Evolutionary conservation across 2,888 invertebrate genomes (phyloP).

Genomic region (Megaustenia siamemsis): DNA sequence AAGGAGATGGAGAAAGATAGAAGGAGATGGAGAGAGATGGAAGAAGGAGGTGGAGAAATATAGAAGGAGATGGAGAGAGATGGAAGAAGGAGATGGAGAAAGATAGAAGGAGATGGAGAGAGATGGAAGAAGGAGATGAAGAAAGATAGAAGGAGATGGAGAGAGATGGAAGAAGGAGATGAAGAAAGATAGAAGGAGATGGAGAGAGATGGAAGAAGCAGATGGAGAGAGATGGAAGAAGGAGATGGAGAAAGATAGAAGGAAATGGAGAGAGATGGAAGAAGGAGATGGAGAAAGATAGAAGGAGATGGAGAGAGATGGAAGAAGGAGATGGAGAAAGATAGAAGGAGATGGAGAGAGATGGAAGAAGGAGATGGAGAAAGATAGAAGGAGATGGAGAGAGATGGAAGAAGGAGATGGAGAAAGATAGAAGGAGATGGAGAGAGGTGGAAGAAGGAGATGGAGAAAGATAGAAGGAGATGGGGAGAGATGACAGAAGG

Average conservation of each 20-base stretch:
- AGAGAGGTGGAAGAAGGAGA: background rate
- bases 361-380: background rate
- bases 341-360: background rate
- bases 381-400: background rate
- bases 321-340: background rate
- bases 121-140: background rate
- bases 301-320: background rate
- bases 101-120: background rate
- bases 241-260: background rate
- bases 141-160: no score
- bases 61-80: background rate
- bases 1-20: no score
- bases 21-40: no score
- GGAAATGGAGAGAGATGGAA: background rate
- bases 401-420: background rate
- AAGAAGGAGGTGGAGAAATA: no score
- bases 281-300: background rate
- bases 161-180: background rate
- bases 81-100: background rate
- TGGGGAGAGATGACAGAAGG: conserved; percentile 2
- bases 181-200: no score
- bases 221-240: background rate
- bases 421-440: background rate
- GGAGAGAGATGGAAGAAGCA: no score
- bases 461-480: background rate